phyloP scores from a whole-genome alignment of 1,140 invertebrate genomes.

The Augochlora pura region DNA sequence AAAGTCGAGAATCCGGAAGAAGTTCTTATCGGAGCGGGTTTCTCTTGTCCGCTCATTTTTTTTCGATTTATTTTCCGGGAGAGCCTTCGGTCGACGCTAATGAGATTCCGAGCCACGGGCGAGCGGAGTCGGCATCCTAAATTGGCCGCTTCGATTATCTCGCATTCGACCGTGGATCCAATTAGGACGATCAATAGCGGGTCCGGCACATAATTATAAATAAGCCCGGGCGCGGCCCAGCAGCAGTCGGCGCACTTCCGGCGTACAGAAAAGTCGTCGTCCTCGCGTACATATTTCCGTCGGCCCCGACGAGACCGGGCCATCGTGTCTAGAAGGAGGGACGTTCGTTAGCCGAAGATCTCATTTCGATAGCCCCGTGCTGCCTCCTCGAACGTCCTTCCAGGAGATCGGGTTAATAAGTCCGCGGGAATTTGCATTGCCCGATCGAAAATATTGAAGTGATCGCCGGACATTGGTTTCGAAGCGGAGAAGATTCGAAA shows the following conservation, averaged over 20 bases:
- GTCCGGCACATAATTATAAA: constrained; percentile 38
- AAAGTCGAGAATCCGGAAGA: not conserved
- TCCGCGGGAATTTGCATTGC: not conserved
- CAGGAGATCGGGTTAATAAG: constrained; percentile 18
- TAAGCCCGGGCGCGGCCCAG: constrained; percentile 1
- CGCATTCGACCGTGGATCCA: constrained; percentile 19
- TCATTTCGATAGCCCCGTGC: not conserved
- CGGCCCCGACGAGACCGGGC: no score
- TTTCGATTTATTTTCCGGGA: constrained; percentile 2
- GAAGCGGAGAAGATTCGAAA: no score
- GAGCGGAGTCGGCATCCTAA: not conserved
- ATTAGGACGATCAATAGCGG: constrained; percentile 38
- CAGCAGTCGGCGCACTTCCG: not conserved
- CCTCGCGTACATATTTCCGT: not conserved
- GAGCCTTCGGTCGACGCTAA: constrained; percentile 24
- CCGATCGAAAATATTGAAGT: not conserved
- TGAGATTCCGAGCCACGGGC: constrained; percentile 36
- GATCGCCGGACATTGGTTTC: not conserved
- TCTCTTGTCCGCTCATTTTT: not conserved
- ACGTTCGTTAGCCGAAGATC: constrained; percentile 24
- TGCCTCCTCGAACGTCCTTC: constrained; percentile 1
- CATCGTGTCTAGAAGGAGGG: no score
- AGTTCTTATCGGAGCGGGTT: not conserved
- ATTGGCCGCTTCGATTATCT: constrained; percentile 51
- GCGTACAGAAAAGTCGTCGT: not conserved